Percentiles rank a stretch among this genome's conserved stretches.
phyloP scores from a whole-genome alignment of 2,888 invertebrate species.

The Perdita meconis region DNA sequence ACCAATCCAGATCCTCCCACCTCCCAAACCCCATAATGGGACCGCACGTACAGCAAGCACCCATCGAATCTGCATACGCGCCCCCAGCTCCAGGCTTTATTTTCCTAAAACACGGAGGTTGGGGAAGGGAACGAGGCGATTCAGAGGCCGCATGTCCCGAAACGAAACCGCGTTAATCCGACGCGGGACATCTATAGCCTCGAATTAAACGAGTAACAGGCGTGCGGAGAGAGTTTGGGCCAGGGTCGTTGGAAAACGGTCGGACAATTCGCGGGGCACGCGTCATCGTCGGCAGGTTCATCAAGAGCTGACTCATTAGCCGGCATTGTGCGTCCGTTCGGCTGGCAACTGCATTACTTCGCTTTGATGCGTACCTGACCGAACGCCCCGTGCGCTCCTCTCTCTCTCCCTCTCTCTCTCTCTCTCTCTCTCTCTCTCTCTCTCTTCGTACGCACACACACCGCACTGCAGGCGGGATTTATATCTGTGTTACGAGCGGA shows the following conservation, averaged over 20 bases:
- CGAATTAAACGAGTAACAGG: slow-evolving; percentile 42
- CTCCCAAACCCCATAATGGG: not conserved
- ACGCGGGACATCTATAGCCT: slow-evolving; percentile 21
- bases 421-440: not conserved
- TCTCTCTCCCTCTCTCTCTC: too few species aligned
- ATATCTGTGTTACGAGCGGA: slow-evolving; percentile 46
- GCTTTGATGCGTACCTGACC: slow-evolving; percentile 64
- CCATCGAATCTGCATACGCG: slow-evolving; percentile 1
- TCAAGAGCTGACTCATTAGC: slow-evolving; percentile 63
- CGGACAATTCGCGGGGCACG: slow-evolving; percentile 46
- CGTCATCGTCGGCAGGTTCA: slow-evolving; percentile 54
- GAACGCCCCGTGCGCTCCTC: too few species aligned
- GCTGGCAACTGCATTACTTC: slow-evolving; percentile 64
- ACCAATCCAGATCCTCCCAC: too few species aligned
- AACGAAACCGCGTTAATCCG: slow-evolving; percentile 35
- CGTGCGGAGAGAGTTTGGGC: not conserved
- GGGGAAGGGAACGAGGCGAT: not conserved
- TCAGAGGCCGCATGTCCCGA: slow-evolving; percentile 6
- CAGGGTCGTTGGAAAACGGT: slow-evolving; percentile 49
- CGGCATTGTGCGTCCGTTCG: slow-evolving; percentile 56
- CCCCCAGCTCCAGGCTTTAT: not conserved
- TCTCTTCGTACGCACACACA: not conserved
- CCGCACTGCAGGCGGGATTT: slow-evolving; percentile 39
- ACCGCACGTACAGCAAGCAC: slow-evolving; percentile 9
- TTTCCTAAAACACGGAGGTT: not conserved